A percentile compares a stretch with the other conserved stretches of the same genome.
Conservation (phyloP, 2,888 invertebrate genomes). For the Synergus laeviventris region DNA sequence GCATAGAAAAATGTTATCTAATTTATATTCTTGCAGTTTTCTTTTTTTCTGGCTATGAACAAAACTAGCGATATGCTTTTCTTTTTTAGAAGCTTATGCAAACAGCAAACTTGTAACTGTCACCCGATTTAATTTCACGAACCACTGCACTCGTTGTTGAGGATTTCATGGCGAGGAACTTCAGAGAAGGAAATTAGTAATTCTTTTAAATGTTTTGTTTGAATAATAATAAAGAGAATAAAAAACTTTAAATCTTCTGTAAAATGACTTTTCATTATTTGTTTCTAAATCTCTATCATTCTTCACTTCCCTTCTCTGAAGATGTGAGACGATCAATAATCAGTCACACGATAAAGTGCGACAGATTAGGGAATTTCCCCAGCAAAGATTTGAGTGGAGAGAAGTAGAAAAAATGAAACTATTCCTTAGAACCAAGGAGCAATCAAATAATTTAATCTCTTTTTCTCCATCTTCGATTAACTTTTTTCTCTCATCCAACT, state of each 20-base stretch:
- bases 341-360: neutral
- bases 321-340: neutral
- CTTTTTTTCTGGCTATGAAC: neutral
- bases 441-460: neutral
- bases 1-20: neutral
- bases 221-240: neutral
- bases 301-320: neutral
- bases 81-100: constrained; percentile 16
- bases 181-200: neutral
- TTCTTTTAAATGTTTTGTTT: neutral
- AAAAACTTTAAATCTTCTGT: too few relatives aligned
- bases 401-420: neutral
- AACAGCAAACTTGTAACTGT: constrained; percentile 23
- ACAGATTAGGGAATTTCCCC: neutral
- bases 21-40: neutral
- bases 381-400: neutral
- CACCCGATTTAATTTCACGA: constrained; percentile 38
- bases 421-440: neutral
- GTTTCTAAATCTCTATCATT: too few relatives aligned
- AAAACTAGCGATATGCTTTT: constrained; percentile 3
- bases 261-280: too few relatives aligned
- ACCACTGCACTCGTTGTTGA: constrained; percentile 15
- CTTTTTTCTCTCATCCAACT: neutral
- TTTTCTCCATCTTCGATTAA: neutral
- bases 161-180: neutral